Conservation (phyloP, 2,797 vertebrate genomes). For the Thamnophis elegans region DNA sequence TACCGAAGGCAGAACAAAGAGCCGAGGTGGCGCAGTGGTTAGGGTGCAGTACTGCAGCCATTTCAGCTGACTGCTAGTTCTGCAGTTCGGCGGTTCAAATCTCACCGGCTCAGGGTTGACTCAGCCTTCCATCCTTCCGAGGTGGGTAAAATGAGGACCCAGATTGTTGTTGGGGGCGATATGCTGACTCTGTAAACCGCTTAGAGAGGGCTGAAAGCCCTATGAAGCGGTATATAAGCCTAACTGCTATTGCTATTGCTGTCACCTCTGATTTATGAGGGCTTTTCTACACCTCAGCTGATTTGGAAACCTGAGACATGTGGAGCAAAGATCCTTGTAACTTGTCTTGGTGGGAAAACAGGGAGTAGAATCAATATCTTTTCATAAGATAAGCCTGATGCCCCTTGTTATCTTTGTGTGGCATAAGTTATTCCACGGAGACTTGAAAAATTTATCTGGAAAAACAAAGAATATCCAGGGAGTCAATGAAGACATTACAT, state of each 20-base stretch:
- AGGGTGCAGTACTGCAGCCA: too few relatives aligned
- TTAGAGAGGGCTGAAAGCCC: too few relatives aligned
- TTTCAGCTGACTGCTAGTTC: too few relatives aligned
- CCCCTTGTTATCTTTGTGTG: neutral
- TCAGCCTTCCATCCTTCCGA: too few relatives aligned
- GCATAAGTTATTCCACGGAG: neutral
- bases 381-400: neutral
- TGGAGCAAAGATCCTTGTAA: neutral
- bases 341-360: neutral
- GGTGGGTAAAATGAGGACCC: too few relatives aligned
- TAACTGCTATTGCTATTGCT: too few relatives aligned
- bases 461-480: conserved; percentile 17
- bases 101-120: too few relatives aligned
- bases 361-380: neutral
- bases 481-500: conserved; percentile 17
- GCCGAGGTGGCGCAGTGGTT: too few relatives aligned
- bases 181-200: too few relatives aligned
- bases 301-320: neutral
- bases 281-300: neutral
- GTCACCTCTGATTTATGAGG: neutral
- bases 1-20: neutral
- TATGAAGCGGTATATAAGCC: too few relatives aligned
- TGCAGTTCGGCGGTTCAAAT: too few relatives aligned
- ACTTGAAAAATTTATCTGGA: neutral
- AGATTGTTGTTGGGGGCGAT: too few relatives aligned